These are phyloP conservation scores for Sinodicranocentrus sp. DNA, from an alignment of 2,888 invertebrate genomes.

Conservation along the genomic window DNA sequence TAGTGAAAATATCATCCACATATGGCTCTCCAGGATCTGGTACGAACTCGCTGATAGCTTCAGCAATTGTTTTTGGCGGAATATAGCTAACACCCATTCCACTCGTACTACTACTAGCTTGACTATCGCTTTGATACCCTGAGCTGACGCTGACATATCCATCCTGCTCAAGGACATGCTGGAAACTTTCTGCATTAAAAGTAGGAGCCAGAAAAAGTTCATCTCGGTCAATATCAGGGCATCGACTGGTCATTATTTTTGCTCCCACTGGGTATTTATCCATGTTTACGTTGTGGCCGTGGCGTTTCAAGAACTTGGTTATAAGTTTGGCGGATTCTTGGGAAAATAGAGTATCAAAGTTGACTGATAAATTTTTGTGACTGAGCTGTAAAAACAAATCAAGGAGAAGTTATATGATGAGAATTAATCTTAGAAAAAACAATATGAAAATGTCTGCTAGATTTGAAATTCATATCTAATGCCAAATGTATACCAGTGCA, in stretches of 20 bases:
- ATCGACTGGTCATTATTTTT: constrained; percentile 75
- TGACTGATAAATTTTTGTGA: constrained; percentile 74
- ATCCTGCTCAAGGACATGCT: constrained; percentile 68
- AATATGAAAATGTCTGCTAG: neutral
- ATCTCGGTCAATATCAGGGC: constrained; percentile 75
- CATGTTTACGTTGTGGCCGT: constrained; percentile 1
- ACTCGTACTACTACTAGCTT: constrained; percentile 37
- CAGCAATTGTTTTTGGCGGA: constrained; percentile 41
- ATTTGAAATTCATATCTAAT: neutral
- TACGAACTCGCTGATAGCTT: constrained; percentile 64
- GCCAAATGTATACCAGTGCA: constrained; percentile 70
- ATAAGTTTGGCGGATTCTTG: constrained; percentile 73
- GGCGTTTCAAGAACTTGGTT: constrained; percentile 47
- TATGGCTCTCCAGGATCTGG: constrained; percentile 49
- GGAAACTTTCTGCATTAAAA: constrained; percentile 68
- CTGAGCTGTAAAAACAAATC: constrained; percentile 74
- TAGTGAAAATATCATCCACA: constrained; percentile 46
- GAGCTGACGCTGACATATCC: constrained; percentile 43
- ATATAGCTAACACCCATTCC: neutral
- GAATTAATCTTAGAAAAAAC: no score
- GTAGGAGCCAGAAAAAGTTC: constrained; percentile 72
- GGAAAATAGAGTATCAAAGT: constrained; percentile 74
- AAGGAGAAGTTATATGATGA: no score
- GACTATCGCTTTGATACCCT: constrained; percentile 60
- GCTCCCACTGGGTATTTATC: constrained; percentile 73